phyloP scores from a whole-genome alignment of 2,797 vertebrate genomes.

The Scolopax bukidnonensis region DNA sequence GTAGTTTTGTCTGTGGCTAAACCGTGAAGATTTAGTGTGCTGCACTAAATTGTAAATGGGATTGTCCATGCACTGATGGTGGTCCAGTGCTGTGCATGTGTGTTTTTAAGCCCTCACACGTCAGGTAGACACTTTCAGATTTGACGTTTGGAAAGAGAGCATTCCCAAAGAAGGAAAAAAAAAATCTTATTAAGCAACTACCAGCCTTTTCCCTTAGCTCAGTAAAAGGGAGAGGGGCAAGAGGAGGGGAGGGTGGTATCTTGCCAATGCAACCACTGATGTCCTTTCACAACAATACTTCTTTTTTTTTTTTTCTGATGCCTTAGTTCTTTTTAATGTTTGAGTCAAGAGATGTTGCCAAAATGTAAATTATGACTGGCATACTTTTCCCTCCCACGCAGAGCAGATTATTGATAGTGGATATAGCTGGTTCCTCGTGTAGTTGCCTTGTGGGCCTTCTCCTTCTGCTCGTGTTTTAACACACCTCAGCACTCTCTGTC shows the following conservation, averaged over 20 bases:
- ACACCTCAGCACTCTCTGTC: neutral
- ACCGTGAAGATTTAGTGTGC: neutral
- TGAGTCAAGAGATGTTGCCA: neutral
- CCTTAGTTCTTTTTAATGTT: neutral
- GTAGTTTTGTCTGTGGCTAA: neutral
- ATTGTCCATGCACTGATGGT: neutral
- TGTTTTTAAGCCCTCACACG: neutral
- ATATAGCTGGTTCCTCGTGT: neutral
- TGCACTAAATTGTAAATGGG: neutral
- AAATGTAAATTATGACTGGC: neutral
- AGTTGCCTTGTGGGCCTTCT: neutral
- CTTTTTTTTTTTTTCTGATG: neutral
- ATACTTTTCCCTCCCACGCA: neutral
- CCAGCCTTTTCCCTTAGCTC: neutral
- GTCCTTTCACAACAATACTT: neutral
- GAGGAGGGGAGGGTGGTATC: no score
- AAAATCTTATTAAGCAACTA: neutral
- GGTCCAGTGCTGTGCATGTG: accelerated
- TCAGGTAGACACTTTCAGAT: neutral
- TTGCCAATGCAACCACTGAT: neutral
- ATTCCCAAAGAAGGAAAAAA: neutral
- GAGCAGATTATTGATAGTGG: neutral
- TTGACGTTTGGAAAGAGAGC: neutral
- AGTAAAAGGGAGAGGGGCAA: neutral
- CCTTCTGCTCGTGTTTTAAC: neutral